These are phyloP conservation scores for Ariolimax columbianus DNA, from an alignment of 2,888 invertebrate species.

Conservation along the genomic window DNA sequence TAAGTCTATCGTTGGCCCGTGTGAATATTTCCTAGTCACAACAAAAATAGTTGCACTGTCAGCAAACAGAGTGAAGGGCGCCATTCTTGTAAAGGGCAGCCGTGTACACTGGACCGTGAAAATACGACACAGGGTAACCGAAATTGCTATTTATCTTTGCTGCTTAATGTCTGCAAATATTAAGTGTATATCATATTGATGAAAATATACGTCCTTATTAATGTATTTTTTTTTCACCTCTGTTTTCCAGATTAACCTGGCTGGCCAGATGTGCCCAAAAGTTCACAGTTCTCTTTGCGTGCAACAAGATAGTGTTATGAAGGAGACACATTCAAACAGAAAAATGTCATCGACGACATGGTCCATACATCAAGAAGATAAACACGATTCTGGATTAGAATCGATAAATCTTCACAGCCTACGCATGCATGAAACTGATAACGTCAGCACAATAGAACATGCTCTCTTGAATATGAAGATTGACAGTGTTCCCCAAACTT, in stretches of 20 bases:
- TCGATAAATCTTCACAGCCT: background rate
- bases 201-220: too few species aligned
- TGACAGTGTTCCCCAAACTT: background rate
- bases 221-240: background rate
- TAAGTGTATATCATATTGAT: too few species aligned
- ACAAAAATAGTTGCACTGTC: too few species aligned
- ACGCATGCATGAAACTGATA: background rate
- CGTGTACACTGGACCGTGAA: too few species aligned
- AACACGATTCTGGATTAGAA: background rate
- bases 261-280: background rate
- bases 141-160: too few species aligned
- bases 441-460: background rate
- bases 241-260: conserved; percentile 2
- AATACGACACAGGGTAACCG: too few species aligned
- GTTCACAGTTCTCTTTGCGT: background rate
- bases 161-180: too few species aligned
- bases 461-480: background rate
- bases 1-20: too few species aligned
- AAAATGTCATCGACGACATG: background rate
- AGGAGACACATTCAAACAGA: background rate
- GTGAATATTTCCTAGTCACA: too few species aligned
- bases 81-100: too few species aligned
- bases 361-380: background rate
- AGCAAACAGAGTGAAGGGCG: too few species aligned
- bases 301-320: background rate